phyloP scores from a whole-genome alignment of 2,113 vertebrate genomes.

The Emberiza fucata region DNA sequence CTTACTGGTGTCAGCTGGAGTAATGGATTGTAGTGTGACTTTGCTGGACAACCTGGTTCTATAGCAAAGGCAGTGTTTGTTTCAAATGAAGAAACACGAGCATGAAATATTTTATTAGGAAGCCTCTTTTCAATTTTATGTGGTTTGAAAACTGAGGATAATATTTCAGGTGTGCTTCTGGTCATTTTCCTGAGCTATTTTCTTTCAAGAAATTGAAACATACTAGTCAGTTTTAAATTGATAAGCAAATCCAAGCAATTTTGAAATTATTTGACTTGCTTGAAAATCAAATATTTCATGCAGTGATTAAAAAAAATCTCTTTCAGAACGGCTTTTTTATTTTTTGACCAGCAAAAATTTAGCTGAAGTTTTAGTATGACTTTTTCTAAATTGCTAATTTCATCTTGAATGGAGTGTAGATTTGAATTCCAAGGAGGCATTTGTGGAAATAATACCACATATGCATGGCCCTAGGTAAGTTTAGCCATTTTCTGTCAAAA shows the following conservation, averaged over 20 bases:
- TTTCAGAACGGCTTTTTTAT: not conserved
- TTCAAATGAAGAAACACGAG: not conserved
- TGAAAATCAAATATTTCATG: not conserved
- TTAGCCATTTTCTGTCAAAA: not conserved
- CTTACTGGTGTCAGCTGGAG: not conserved
- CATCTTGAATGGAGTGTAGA: not conserved
- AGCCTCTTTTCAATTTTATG: not conserved
- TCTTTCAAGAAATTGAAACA: not conserved
- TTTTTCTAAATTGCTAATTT: not conserved
- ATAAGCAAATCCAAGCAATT: not conserved
- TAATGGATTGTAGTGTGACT: not conserved
- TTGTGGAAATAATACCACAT: not conserved
- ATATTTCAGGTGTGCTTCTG: not conserved
- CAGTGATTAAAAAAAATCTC: not conserved
- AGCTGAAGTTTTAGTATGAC: not conserved
- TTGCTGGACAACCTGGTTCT: not conserved
- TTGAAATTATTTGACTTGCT: not conserved
- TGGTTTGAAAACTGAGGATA: not conserved
- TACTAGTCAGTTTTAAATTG: not conserved
- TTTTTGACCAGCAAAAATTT: not conserved
- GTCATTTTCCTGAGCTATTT: not conserved
- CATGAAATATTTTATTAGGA: not conserved
- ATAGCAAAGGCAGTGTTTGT: not conserved
- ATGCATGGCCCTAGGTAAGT: accelerated
- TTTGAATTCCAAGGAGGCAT: not conserved